These are phyloP conservation scores for Clarias magur DNA, from an alignment of 2,113 vertebrate genomes.

Conservation along the genomic window DNA sequence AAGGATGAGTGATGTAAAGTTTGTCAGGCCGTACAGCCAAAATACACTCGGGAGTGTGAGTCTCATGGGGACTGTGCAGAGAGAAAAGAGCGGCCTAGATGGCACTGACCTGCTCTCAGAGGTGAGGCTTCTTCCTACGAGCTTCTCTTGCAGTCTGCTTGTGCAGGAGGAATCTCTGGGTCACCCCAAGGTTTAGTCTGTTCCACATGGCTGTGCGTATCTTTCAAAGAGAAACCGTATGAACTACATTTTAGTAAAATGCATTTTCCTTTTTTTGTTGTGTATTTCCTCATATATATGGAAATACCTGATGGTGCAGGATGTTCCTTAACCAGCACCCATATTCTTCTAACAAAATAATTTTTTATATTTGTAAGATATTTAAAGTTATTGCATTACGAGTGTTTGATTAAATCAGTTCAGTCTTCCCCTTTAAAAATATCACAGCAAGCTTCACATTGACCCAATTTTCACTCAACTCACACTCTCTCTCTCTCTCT, in stretches of 20 bases:
- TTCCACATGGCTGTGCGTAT: neutral
- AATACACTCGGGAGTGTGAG: conserved; percentile 64
- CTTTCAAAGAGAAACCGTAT: neutral
- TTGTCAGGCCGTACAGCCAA: conserved; percentile 63
- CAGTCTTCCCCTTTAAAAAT: neutral
- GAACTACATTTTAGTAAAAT: neutral
- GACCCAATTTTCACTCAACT: neutral
- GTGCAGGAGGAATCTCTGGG: neutral
- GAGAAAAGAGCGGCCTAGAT: conserved; percentile 57
- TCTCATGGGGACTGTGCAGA: conserved; percentile 62
- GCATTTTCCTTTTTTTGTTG: neutral
- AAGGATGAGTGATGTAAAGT: conserved; percentile 69
- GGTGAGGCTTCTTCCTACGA: conserved; percentile 63
- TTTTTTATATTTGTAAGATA: neutral
- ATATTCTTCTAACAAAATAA: no score
- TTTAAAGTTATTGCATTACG: neutral
- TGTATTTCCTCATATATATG: no score
- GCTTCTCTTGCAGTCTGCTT: neutral
- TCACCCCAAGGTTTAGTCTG: neutral
- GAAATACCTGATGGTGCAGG: no score
- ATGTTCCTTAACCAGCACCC: no score
- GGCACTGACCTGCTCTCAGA: conserved; percentile 57
- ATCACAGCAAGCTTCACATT: conserved; percentile 5
- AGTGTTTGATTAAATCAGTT: no score
- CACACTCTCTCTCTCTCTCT: neutral